These are phyloP conservation scores for Chymomyza fuscimana DNA, from an alignment of 2,888 invertebrate species.

Conservation along the genomic window DNA sequence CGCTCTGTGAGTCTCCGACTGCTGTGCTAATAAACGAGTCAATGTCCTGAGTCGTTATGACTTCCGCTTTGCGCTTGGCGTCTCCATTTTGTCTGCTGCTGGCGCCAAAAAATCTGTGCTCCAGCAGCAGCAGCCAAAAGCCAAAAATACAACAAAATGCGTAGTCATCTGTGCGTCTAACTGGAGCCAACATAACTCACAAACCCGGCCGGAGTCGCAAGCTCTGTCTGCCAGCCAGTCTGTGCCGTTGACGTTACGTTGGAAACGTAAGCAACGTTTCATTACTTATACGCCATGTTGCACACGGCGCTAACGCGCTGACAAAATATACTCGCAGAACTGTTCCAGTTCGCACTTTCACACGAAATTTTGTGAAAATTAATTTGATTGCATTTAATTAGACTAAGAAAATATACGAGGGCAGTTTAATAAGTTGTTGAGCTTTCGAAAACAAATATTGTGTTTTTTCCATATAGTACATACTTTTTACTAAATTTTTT, in stretches of 20 bases:
- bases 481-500: too few relatives aligned
- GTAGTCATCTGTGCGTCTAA: conserved; percentile 67
- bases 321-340: not conserved
- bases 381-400: too few relatives aligned
- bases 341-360: not conserved
- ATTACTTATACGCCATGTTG: conserved; percentile 8
- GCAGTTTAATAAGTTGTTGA: too few relatives aligned
- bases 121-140: conserved; percentile 12
- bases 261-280: conserved; percentile 9
- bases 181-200: conserved; percentile 70
- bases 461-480: too few relatives aligned
- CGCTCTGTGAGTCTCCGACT: not conserved
- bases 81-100: conserved; percentile 9
- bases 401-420: too few relatives aligned
- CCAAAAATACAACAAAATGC: conserved; percentile 48
- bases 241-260: not conserved
- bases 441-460: too few relatives aligned
- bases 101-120: conserved; percentile 1
- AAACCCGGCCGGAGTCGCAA: conserved; percentile 2
- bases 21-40: conserved; percentile 38
- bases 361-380: too few relatives aligned
- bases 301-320: not conserved
- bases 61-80: conserved; percentile 42
- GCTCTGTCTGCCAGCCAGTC: not conserved
- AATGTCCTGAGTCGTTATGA: conserved; percentile 52